A percentile compares a stretch with the other conserved stretches of the same genome.
Evolutionary conservation across 2,888 invertebrate species (phyloP).

Genomic region (Lithophane ornitopus): DNA sequence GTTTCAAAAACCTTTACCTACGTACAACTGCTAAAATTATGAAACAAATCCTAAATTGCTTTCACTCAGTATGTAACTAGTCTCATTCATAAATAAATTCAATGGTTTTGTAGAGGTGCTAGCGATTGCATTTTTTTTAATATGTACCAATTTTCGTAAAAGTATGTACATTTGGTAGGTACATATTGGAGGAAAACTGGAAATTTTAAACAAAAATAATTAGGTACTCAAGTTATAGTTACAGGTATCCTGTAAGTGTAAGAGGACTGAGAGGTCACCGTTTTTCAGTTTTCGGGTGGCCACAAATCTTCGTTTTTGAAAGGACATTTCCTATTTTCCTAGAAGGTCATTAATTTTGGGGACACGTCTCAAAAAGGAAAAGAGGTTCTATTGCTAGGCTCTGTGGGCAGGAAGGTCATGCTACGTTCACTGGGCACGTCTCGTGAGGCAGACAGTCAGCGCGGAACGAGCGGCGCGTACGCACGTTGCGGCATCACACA

Average conservation of each 20-base stretch:
- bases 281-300: conserved; percentile 24
- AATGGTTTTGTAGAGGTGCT: not conserved
- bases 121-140: not conserved
- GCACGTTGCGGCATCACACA: conserved; percentile 77
- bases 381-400: conserved; percentile 84
- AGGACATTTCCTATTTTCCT: conserved; percentile 43
- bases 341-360: conserved; percentile 73
- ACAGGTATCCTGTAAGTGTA: not conserved
- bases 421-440: conserved; percentile 83
- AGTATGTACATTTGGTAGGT: too few species aligned
- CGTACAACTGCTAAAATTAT: not conserved
- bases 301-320: conserved; percentile 8
- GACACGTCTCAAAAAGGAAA: conserved; percentile 78
- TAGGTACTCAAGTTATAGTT: not conserved
- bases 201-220: not conserved
- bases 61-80: not conserved
- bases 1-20: not conserved
- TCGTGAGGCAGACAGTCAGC: conserved; percentile 83
- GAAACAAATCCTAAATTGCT: not conserved
- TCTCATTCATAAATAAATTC: not conserved
- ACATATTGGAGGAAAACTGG: not conserved
- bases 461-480: conserved; percentile 85
- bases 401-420: conserved; percentile 88
- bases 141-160: not conserved
- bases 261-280: not conserved